Percentiles rank a stretch among this genome's conserved stretches.
Evolutionary conservation across 2,797 vertebrate species (phyloP).

Genomic region (Pyrocephalus nanus): DNA sequence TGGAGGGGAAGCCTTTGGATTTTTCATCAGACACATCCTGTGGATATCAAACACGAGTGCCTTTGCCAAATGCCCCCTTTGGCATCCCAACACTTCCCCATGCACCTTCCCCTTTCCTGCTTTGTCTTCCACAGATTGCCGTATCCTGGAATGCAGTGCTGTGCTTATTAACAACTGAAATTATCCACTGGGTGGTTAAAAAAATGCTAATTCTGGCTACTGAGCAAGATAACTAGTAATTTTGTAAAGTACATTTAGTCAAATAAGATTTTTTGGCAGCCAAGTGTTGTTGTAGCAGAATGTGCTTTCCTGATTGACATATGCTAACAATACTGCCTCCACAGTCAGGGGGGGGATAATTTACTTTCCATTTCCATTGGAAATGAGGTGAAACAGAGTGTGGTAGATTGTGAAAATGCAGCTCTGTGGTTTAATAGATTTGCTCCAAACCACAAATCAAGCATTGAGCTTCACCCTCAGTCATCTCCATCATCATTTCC

Average conservation of each 20-base stretch:
- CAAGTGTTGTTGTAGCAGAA: conserved; percentile 46
- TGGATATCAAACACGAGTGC: background rate
- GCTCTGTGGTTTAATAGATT: background rate
- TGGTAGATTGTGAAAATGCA: conserved; percentile 4
- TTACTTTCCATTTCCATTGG: conserved; percentile 65
- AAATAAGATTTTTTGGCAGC: conserved; percentile 54
- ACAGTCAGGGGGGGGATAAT: conserved; percentile 48
- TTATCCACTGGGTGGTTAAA: conserved; percentile 4
- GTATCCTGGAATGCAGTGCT: background rate
- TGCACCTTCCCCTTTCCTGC: background rate
- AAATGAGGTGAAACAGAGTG: conserved; percentile 54
- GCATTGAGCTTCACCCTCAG: accelerated
- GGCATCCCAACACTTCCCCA: background rate
- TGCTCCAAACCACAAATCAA: background rate
- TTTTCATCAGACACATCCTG: background rate
- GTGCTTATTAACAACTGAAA: conserved; percentile 22
- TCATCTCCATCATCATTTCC: background rate
- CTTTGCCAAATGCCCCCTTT: background rate
- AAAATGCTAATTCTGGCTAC: conserved; percentile 3
- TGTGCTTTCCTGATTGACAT: conserved; percentile 60
- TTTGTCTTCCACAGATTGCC: background rate
- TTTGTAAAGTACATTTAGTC: conserved; percentile 47
- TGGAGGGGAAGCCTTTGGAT: background rate
- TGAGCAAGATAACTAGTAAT: conserved; percentile 35
- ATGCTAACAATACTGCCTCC: conserved; percentile 61